Conservation (phyloP, 2,797 vertebrate genomes). For the Sitta carolinensis region DNA sequence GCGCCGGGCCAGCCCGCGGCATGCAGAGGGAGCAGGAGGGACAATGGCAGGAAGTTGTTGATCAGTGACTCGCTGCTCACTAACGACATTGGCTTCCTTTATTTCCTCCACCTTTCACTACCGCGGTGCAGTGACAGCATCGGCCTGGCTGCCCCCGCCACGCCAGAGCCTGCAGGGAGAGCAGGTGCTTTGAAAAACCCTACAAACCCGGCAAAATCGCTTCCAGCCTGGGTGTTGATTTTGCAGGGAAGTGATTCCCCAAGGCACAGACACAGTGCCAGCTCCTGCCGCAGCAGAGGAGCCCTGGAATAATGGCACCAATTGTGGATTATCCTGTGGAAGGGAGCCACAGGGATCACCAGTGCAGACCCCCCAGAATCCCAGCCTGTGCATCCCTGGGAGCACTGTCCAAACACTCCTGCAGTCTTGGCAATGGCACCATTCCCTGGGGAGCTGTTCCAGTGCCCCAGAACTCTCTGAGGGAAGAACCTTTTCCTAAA, state of each 20-base stretch:
- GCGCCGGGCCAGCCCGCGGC: background rate
- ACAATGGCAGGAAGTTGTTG: slow-evolving; percentile 69
- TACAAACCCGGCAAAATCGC: background rate
- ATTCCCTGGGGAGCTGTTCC: background rate
- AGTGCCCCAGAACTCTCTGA: background rate
- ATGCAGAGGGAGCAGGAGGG: background rate
- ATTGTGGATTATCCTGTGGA: rapidly evolving
- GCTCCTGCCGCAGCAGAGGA: background rate
- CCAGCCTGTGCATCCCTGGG: background rate
- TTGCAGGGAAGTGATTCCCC: background rate
- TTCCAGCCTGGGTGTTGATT: background rate
- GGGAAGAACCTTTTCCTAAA: background rate
- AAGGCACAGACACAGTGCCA: background rate
- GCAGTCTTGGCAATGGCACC: too few species aligned
- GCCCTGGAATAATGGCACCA: background rate
- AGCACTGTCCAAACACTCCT: background rate
- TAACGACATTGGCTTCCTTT: slow-evolving; percentile 51
- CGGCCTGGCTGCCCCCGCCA: background rate
- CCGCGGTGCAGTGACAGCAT: background rate
- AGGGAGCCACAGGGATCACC: background rate
- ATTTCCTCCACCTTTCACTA: slow-evolving; percentile 64
- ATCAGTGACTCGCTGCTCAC: background rate
- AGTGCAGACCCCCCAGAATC: background rate
- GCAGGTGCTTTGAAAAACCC: background rate
- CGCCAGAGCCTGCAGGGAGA: background rate